phyloP scores from a whole-genome alignment of 1,140 invertebrate species.

The Papilio polyxenes region DNA sequence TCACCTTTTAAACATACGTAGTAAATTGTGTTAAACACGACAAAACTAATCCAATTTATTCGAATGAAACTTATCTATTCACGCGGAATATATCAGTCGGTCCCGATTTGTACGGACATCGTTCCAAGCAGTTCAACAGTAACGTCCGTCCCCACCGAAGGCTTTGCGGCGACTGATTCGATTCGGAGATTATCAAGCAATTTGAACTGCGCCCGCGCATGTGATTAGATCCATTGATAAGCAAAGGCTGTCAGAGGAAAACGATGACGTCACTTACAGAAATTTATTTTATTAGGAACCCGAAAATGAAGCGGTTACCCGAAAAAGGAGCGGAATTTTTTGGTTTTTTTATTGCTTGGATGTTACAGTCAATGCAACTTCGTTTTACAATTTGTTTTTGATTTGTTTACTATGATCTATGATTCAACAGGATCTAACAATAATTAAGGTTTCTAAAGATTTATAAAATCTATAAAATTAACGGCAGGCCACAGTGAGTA shows the following conservation, averaged over 20 bases:
- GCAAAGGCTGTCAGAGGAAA: slow-evolving; percentile 21
- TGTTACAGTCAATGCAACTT: too few species aligned
- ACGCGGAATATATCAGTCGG: background rate
- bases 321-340: too few species aligned
- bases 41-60: background rate
- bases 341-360: too few species aligned
- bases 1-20: background rate
- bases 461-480: too few species aligned
- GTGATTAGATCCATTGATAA: slow-evolving; percentile 15
- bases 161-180: slow-evolving; percentile 11
- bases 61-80: background rate
- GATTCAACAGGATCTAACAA: too few species aligned
- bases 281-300: background rate
- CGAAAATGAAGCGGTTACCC: background rate
- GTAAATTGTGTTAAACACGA: background rate
- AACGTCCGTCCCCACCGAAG: background rate
- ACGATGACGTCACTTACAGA: background rate
- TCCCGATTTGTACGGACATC: background rate
- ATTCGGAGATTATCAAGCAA: slow-evolving; percentile 2
- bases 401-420: too few species aligned
- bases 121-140: background rate
- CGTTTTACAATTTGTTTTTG: too few species aligned
- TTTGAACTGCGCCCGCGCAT: slow-evolving; percentile 10
- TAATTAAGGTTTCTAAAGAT: too few species aligned
- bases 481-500: too few species aligned